These are phyloP conservation scores for Tromatobia lineatoria DNA, from an alignment of 2,888 invertebrate species.

Conservation along the genomic window DNA sequence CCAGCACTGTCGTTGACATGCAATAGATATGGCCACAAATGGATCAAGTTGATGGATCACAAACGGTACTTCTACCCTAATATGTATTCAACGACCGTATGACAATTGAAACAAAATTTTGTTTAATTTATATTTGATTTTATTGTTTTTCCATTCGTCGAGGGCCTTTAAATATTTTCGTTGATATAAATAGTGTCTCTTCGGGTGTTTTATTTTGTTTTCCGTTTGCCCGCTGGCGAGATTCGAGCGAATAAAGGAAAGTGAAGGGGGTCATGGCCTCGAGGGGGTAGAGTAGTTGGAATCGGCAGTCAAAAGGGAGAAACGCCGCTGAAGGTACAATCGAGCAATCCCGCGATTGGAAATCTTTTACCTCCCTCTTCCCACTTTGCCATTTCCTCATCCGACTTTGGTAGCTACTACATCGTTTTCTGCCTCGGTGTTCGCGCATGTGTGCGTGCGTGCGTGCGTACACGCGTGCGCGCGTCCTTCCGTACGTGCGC, in stretches of 20 bases:
- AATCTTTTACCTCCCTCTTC: slow-evolving; percentile 67
- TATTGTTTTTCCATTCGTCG: neutral
- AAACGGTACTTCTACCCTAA: too few relatives aligned
- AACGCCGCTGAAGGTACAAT: slow-evolving; percentile 77
- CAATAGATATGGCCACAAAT: too few relatives aligned
- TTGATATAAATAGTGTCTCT: slow-evolving; percentile 11
- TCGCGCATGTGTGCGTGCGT: slow-evolving; percentile 70
- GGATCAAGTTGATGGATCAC: too few relatives aligned
- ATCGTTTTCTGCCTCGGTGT: slow-evolving; percentile 49
- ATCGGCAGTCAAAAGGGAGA: slow-evolving; percentile 69
- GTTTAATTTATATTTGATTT: too few relatives aligned
- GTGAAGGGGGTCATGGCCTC: slow-evolving; percentile 67
- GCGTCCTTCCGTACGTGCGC: slow-evolving; percentile 69
- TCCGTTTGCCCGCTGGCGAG: slow-evolving; percentile 23
- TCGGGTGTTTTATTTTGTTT: slow-evolving; percentile 28
- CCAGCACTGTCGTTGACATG: too few relatives aligned
- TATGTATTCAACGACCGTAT: neutral
- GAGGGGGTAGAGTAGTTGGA: slow-evolving; percentile 58
- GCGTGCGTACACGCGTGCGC: slow-evolving; percentile 69
- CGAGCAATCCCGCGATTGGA: slow-evolving; percentile 84
- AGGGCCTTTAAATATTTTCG: neutral
- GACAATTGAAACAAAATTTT: too few relatives aligned
- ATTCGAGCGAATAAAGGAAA: slow-evolving; percentile 70
- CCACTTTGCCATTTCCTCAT: slow-evolving; percentile 27
- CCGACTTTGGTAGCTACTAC: slow-evolving; percentile 33